Base-by-base conservation (phyloP, 2,797 vertebrate species). In the Hozukius guyotensis region DNA sequence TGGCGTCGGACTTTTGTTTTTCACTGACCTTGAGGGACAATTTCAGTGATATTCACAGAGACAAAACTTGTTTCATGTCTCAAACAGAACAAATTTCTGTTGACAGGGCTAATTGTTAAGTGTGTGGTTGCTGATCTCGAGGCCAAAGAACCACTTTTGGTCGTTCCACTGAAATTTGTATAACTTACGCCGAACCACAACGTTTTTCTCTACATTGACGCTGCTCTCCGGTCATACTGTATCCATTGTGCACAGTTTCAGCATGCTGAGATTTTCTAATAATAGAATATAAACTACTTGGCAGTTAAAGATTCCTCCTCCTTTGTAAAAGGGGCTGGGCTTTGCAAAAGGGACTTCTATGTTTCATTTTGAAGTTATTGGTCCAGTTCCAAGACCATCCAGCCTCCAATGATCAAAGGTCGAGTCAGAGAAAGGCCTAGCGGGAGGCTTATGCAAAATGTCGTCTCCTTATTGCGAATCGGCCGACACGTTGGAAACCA, bases 401-500 rank as follows among this genome's bases (percentile, higher is more conserved):
- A 85, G 90, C 93, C 93, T 95, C 88, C 93, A 94, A 75, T 93
- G 95, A 96, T 96, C 95, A 96, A 96, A 96, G 95, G 93, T 94
- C 75, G 91, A 88, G 87, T 88, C 85, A 88, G 88, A 94, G 93
- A 93, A 95, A 93, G 88, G 91, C 92, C 91, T 90, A 68, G 94
- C 91, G 55, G 94, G 95, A 95, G 94, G 93, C 90, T 93, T 88
- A 93, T 91, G 93, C 92, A 93, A 94, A 94, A 95, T 90, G 88
- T 88, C 92, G 84, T 92, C 88, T 89, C 80, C 91, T 94, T 91
- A 92, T 94, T 93, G 91, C 91, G 18, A 93, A 84, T 72, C 74
- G 72, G 78, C 77, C 80, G 83, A 84, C 88, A 60, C 73, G 84
- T 91, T 91, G 87, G 89, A 92, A 89, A 87, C 88, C 88, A 87